Base-by-base conservation (phyloP, 2,113 vertebrate species). In the Ivindomyrus marchei region DNA sequence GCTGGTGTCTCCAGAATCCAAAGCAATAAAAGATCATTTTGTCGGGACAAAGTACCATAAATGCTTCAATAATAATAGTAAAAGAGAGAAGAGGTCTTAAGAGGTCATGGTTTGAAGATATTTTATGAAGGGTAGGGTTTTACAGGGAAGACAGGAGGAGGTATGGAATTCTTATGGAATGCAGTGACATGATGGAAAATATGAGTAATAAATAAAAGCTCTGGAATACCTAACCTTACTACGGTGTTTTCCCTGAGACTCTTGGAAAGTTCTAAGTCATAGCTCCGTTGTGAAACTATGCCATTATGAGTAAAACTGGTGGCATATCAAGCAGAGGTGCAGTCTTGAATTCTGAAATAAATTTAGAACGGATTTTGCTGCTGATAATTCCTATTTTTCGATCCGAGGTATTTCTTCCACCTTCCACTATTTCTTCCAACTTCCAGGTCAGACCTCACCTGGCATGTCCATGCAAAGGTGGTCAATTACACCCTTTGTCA, bases 391-490 rank as follows among this genome's bases (percentile, higher is more conserved):
- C 58, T 66, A 27, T 31, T 27, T 66, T 66, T 66, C 1, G 9
- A 13, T 27, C 62, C 1, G 10, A 27, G 10, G 27, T 31, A 31
- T 70, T 66, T 66, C n/a, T 66, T 27, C 8, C 58, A 66, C 24
- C 58, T 66, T 66, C 24, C n/a, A 27, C 24, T 27, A 11, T 66
- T 66, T 66, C n/a, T 70, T 70, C 62, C 10, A 31, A 70, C 62
- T 70, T 70, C 62, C n/a, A 70, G 46, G 24, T 7, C 53, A 19
- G 74, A 4, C 88, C 92, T 94, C 96, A 98, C 96, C 95, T 97
- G 96, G 50, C 97, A 98, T 24, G 97, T 98, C 96, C 96, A 97
- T 94, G 97, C 94, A 3, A 97, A 97, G 0, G 95, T 97, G 93
- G 97, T 96, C 90, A 97, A 93, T 91, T 97, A 97, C 8, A 39